Conservation (phyloP, 2,797 vertebrate species). For the Distichodus sexfasciatus region DNA sequence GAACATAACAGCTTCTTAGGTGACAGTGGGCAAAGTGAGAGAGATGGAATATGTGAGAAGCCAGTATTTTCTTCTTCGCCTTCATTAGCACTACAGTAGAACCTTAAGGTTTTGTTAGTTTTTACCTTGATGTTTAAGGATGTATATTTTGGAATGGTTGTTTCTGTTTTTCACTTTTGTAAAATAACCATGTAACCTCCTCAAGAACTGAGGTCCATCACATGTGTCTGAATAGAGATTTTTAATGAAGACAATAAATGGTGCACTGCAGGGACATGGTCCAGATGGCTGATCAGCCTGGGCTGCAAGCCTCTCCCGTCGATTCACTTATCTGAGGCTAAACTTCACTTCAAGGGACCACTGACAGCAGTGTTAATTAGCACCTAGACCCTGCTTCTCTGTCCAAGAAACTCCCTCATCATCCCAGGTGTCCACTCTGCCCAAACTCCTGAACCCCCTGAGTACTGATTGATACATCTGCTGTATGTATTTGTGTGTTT, state of each 20-base stretch:
- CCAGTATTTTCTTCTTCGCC: conserved; percentile 8
- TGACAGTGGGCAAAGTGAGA: conserved; percentile 32
- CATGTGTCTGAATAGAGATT: too few relatives aligned
- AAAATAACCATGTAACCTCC: too few relatives aligned
- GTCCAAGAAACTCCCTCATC: conserved; percentile 43
- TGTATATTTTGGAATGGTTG: too few relatives aligned
- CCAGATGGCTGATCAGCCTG: conserved; percentile 66
- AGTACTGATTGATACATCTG: conserved; percentile 10
- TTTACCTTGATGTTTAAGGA: too few relatives aligned
- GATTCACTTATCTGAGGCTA: conserved; percentile 68
- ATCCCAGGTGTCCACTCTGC: background rate
- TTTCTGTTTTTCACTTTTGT: too few relatives aligned
- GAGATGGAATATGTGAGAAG: conserved; percentile 28
- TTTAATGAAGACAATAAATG: too few relatives aligned
- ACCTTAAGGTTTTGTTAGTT: background rate
- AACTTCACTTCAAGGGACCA: conserved; percentile 75
- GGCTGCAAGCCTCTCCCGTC: conserved; percentile 58
- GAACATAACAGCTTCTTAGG: conserved; percentile 16
- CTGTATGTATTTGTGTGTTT: conserved; percentile 27
- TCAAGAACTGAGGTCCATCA: too few relatives aligned
- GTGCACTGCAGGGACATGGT: conserved; percentile 64
- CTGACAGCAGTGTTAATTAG: conserved; percentile 78
- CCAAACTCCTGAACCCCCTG: conserved; percentile 10
- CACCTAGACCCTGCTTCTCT: conserved; percentile 62
- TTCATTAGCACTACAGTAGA: background rate